Evolutionary conservation across 2,888 invertebrate genomes (phyloP).

Genomic region (Temnothorax ravouxi): DNA sequence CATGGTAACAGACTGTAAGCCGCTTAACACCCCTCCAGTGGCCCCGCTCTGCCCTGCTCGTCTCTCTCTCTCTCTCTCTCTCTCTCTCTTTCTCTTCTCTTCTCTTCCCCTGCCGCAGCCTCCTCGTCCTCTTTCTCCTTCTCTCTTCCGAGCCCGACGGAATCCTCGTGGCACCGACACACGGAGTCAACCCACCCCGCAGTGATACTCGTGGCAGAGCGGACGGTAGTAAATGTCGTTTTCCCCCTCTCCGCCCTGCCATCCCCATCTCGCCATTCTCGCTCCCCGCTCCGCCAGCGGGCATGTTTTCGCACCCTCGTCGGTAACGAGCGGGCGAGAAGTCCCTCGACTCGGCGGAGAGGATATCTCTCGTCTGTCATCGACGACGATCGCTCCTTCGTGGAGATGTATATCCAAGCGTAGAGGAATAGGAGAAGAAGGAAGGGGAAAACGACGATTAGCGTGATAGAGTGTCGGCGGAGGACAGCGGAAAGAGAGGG

Average conservation of each 20-base stretch:
- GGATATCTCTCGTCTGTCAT: slow-evolving; percentile 53
- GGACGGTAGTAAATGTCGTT: slow-evolving; percentile 64
- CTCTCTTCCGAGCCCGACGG: slow-evolving; percentile 60
- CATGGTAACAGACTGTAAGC: slow-evolving; percentile 86
- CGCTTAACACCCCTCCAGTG: slow-evolving; percentile 83
- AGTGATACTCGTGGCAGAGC: slow-evolving; percentile 53
- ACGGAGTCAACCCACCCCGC: slow-evolving; percentile 74
- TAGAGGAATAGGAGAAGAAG: not conserved
- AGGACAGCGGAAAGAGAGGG: not conserved
- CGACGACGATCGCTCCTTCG: slow-evolving; percentile 43
- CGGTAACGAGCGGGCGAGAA: slow-evolving; percentile 58
- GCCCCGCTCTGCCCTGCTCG: slow-evolving; percentile 58
- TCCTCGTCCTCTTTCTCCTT: slow-evolving; percentile 25
- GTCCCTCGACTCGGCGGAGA: slow-evolving; percentile 42
- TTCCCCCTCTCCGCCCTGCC: slow-evolving; percentile 43
- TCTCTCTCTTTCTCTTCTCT: not conserved
- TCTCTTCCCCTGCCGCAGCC: not conserved
- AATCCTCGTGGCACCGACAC: slow-evolving; percentile 72
- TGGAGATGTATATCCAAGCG: slow-evolving; percentile 22
- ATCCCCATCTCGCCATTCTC: slow-evolving; percentile 44
- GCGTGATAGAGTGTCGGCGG: slow-evolving; percentile 31
- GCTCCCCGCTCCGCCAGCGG: slow-evolving; percentile 36
- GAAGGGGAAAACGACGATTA: slow-evolving; percentile 41
- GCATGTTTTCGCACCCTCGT: slow-evolving; percentile 58
- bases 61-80: slow-evolving; percentile 41